A percentile compares a stretch with the other conserved stretches of the same genome.
Conservation (phyloP, 2,888 invertebrate species). For the Nemapogon koenigi region DNA sequence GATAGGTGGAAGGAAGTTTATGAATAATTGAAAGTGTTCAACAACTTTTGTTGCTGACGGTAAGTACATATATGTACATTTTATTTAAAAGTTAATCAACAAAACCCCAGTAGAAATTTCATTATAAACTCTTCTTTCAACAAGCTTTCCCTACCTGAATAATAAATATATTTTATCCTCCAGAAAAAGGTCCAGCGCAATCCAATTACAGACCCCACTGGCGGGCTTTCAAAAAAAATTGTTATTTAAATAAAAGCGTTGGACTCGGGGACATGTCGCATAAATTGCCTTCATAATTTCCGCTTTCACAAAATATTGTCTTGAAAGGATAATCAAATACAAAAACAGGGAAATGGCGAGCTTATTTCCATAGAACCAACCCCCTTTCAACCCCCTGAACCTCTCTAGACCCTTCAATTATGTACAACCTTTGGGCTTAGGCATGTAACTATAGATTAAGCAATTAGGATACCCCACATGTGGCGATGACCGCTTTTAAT, state of each 20-base stretch:
- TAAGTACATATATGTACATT: neutral
- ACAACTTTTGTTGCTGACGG: too few relatives aligned
- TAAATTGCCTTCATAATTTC: conserved; percentile 65
- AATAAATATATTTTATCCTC: conserved; percentile 8
- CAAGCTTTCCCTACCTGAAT: conserved; percentile 1
- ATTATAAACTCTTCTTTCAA: conserved; percentile 8
- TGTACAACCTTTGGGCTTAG: conserved; percentile 2
- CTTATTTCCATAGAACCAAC: conserved; percentile 62
- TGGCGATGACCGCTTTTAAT: conserved; percentile 7
- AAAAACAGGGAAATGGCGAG: conserved; percentile 62
- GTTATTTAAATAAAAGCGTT: conserved; percentile 60
- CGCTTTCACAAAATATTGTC: conserved; percentile 63
- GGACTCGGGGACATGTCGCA: conserved; percentile 50
- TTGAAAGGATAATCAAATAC: conserved; percentile 67
- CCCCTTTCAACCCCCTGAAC: conserved; percentile 27
- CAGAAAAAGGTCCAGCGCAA: conserved; percentile 7
- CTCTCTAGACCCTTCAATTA: conserved; percentile 22
- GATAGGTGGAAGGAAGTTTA: too few relatives aligned
- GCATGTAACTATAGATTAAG: conserved; percentile 5
- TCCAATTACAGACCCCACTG: conserved; percentile 18
- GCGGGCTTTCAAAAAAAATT: conserved; percentile 22
- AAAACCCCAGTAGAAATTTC: conserved; percentile 4
- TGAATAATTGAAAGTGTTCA: too few relatives aligned
- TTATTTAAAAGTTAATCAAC: neutral
- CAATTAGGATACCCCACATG: conserved; percentile 8